phyloP scores from a whole-genome alignment of 2,888 invertebrate species.

The Drosophila anceps region DNA sequence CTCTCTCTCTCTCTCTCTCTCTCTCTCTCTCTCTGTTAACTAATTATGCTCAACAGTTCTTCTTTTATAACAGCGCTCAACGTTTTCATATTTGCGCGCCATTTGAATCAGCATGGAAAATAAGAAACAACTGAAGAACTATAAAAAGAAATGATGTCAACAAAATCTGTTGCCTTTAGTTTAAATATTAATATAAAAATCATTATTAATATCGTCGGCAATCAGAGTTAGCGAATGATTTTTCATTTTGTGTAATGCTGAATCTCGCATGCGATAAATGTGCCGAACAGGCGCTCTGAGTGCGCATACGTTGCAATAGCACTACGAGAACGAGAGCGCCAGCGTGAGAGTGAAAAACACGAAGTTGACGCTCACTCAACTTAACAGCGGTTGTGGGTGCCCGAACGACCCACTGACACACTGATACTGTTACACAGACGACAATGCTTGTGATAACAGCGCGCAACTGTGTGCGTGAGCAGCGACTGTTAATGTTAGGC shows the following conservation, averaged over 20 bases:
- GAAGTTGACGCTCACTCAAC: slow-evolving; percentile 38
- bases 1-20: slow-evolving; percentile 4
- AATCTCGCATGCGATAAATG: slow-evolving; percentile 55
- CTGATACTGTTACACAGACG: slow-evolving; percentile 58
- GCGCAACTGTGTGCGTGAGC: slow-evolving; percentile 51
- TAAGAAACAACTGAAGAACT: neutral
- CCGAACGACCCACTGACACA: slow-evolving; percentile 78
- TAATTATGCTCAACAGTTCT: slow-evolving; percentile 12
- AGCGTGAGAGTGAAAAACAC: slow-evolving; percentile 33
- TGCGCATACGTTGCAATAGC: slow-evolving; percentile 42
- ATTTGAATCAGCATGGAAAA: slow-evolving; percentile 12
- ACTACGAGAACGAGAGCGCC: slow-evolving; percentile 17
- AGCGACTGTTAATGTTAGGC: slow-evolving; percentile 46
- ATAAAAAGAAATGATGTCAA: neutral
- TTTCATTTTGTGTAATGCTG: no score
- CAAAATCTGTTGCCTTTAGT: neutral
- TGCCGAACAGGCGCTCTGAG: neutral
- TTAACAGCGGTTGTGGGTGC: slow-evolving; percentile 40
- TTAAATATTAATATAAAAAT: neutral
- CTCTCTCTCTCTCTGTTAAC: slow-evolving; percentile 29
- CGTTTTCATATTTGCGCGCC: slow-evolving; percentile 23
- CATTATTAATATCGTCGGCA: neutral
- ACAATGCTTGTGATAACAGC: slow-evolving; percentile 59
- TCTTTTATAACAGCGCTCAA: slow-evolving; percentile 9
- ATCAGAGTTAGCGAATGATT: no score